phyloP scores from a whole-genome alignment of 23 tunicate genomes.

The Trididemnum nubilum region DNA sequence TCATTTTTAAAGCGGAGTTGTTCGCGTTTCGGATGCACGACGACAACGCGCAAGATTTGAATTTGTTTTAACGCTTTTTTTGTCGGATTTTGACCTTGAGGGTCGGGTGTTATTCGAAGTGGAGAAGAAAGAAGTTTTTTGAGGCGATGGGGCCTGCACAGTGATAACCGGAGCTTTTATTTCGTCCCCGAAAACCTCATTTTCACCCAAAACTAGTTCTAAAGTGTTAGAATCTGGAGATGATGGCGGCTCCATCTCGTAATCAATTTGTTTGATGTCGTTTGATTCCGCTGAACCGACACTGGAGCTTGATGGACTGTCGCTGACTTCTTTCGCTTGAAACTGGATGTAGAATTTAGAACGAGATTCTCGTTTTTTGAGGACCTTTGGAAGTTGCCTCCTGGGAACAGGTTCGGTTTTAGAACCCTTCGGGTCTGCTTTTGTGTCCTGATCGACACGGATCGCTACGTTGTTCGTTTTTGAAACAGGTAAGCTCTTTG shows the following conservation, averaged over 20 bases:
- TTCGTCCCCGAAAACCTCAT: constrained; percentile 7
- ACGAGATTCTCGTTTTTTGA: constrained; percentile 13
- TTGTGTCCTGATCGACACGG: no score
- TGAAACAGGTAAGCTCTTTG: no score
- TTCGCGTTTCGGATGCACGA: constrained; percentile 21
- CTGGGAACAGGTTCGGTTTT: not conserved
- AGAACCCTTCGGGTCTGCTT: no score
- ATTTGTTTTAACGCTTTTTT: not conserved
- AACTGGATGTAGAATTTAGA: not conserved
- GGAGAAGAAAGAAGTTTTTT: not conserved
- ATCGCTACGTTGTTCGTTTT: no score
- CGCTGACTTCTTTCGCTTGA: not conserved
- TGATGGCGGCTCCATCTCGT: not conserved
- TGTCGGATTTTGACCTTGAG: not conserved
- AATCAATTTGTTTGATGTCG: not conserved
- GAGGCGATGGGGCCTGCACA: constrained; percentile 21
- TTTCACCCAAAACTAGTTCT: not conserved
- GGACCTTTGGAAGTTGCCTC: not conserved
- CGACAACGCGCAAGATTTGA: not conserved
- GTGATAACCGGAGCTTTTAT: not conserved
- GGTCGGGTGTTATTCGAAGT: not conserved
- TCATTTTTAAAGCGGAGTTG: constrained; percentile 3
- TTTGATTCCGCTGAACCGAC: not conserved
- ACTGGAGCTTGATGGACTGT: not conserved
- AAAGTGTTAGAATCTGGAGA: not conserved